Percentiles rank a stretch among this genome's conserved stretches.
Conservation (phyloP, 2,113 vertebrate species). For the Podarcis cretensis region DNA sequence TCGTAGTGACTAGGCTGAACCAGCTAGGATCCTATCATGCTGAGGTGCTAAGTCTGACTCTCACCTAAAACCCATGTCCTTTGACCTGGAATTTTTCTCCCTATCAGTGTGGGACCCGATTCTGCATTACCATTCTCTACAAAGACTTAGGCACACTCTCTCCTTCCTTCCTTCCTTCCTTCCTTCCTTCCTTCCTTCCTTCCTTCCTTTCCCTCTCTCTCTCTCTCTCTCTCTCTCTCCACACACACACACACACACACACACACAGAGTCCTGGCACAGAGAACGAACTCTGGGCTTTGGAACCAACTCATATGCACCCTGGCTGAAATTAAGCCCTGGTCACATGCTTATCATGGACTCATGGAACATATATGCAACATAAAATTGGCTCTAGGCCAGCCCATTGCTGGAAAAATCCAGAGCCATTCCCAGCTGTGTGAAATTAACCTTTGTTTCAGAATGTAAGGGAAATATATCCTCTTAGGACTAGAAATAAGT, state of each 20-base stretch:
- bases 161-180: no score
- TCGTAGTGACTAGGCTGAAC: no score
- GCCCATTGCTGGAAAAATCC: not conserved
- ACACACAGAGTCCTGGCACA: no score
- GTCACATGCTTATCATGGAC: constrained; percentile 1
- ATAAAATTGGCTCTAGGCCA: not conserved
- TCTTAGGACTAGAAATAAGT: not conserved
- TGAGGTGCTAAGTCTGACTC: not conserved
- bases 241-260: no score
- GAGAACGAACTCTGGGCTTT: not conserved
- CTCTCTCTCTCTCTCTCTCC: no score
- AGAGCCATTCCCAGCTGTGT: not conserved
- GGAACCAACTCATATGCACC: not conserved
- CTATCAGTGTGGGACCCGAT: not conserved
- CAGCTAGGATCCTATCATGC: not conserved
- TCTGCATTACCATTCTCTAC: not conserved
- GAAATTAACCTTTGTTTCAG: constrained; percentile 20
- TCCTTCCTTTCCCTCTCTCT: not conserved
- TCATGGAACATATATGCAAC: not conserved
- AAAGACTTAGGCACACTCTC: not conserved
- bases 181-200: no score
- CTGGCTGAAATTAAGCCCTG: not conserved
- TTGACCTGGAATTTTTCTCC: not conserved
- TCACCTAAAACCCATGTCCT: not conserved
- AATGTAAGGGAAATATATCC: not conserved